Percentiles rank a stretch among this genome's conserved stretches.
Evolutionary conservation across 1,140 invertebrate genomes (phyloP).

Genomic region (Aethina tumida): DNA sequence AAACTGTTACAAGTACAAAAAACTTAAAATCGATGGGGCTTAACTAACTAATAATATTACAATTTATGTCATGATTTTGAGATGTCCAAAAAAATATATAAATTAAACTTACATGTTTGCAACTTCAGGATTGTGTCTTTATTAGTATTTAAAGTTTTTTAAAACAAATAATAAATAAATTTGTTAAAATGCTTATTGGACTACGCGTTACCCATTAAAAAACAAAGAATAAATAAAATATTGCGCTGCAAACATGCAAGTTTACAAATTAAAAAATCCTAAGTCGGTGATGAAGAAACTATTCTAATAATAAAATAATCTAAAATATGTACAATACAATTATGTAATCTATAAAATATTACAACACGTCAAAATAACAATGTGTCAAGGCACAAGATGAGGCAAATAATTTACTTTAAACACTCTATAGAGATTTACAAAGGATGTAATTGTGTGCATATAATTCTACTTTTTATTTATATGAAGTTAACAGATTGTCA

Average conservation of each 20-base stretch:
- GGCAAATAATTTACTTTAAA: conserved; percentile 4
- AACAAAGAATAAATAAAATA: conserved; percentile 5
- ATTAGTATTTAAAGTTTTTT: too few relatives aligned
- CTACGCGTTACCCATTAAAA: neutral
- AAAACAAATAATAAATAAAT: conserved; percentile 4
- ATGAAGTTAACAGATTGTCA: neutral
- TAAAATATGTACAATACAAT: conserved; percentile 18
- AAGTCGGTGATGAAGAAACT: conserved; percentile 5
- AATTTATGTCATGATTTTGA: conserved; percentile 16
- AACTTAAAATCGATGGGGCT: conserved; percentile 11
- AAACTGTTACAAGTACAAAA: conserved; percentile 6
- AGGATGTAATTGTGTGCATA: neutral
- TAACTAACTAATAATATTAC: conserved; percentile 5
- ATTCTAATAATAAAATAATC: conserved; percentile 17
- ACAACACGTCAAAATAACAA: conserved; percentile 19
- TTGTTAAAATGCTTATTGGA: neutral
- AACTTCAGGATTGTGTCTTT: too few relatives aligned
- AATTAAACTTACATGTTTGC: conserved; percentile 6
- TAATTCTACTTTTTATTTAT: conserved; percentile 1
- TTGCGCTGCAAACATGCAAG: conserved; percentile 6
- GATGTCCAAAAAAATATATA: conserved; percentile 4
- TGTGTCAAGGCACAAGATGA: conserved; percentile 18
- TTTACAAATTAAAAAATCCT: neutral
- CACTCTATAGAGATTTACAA: neutral
- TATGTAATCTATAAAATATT: conserved; percentile 21